Evolutionary conservation across 2,113 vertebrate species (phyloP), one percentile per base, ranked within the genome.

Genomic region (Cairina moschata): DNA sequence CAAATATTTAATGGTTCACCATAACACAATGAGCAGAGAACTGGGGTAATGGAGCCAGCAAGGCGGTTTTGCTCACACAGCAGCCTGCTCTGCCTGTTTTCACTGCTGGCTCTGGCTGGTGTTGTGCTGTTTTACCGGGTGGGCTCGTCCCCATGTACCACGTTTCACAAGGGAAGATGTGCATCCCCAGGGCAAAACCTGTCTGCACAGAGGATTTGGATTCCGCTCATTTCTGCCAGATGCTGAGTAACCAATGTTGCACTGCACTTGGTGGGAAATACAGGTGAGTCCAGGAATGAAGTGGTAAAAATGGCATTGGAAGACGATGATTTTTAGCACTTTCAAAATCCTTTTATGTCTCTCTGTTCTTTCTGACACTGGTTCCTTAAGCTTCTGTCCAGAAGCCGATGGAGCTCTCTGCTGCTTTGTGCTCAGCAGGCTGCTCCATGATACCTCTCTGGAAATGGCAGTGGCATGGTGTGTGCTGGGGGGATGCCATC

Each of bases 361-460:
- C 20, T 8, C 0, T 5, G 23, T 44, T 74, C 59, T 56, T 59
- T 59, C 44, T 50, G 15, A 28, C 16, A 10, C n/a, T 52, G 2
- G 5, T 48, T 87, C 34, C 42, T 78, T 18, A 8, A 44, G 48
- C 3, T 50, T 48, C 48, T 56, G 1, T 16, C 13, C 23, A 31
- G 38, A 60, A 73, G 13, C 2, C 0, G 0, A 25, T 5, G 20
- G 25, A 44, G 12, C 44, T 44, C 56, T 36, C 90, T 68, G 8
- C 15, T 16, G 1, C 11, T 44, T 46, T 0, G 1, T 23, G 42
- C 17, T 42, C 20, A 79, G 60, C 59, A 60, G 15, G 22, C 23
- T 11, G 25, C 13, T 87, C 1, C 0, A 18, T 18, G 79, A 74
- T 55, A 60, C 14, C 38, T 73, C 0, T 2, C 0, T 68, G 76